Evolutionary conservation across 2,113 vertebrate genomes (phyloP).

Genomic region (Limanda limanda): DNA sequence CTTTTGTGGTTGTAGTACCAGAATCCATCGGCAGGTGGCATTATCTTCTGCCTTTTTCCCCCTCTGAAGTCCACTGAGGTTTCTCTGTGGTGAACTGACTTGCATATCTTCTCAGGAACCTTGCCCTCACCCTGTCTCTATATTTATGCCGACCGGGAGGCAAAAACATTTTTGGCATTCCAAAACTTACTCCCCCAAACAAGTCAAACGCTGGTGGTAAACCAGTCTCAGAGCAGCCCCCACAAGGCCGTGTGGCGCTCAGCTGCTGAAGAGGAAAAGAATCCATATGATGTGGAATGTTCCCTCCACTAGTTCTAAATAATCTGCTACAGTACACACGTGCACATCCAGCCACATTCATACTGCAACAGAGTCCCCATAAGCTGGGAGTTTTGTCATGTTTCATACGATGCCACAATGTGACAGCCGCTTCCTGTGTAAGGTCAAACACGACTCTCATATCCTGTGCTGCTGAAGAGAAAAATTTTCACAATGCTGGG

Average conservation of each 20-base stretch:
- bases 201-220: slow-evolving; percentile 1
- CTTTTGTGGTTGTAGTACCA: slow-evolving; percentile 30
- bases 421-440: slow-evolving; percentile 46
- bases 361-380: neutral
- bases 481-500: neutral
- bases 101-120: slow-evolving; percentile 57
- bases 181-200: slow-evolving; percentile 22
- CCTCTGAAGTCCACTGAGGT: slow-evolving; percentile 26
- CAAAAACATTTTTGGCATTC: slow-evolving; percentile 68
- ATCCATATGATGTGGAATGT: neutral
- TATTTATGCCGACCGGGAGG: slow-evolving; percentile 60
- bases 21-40: slow-evolving; percentile 51
- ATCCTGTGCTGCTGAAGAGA: slow-evolving; percentile 22
- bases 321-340: neutral
- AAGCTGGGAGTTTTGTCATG: neutral
- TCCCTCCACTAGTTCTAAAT: neutral
- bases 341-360: neutral
- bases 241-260: neutral
- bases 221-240: slow-evolving; percentile 25
- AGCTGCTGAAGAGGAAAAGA: neutral
- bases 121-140: slow-evolving; percentile 45
- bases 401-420: slow-evolving; percentile 1
- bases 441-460: slow-evolving; percentile 13
- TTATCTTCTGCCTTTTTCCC: neutral
- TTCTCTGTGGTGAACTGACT: slow-evolving; percentile 37